These are phyloP conservation scores for Planiliza haematocheilus DNA, from an alignment of 2,113 vertebrate species.

Conservation along the genomic window DNA sequence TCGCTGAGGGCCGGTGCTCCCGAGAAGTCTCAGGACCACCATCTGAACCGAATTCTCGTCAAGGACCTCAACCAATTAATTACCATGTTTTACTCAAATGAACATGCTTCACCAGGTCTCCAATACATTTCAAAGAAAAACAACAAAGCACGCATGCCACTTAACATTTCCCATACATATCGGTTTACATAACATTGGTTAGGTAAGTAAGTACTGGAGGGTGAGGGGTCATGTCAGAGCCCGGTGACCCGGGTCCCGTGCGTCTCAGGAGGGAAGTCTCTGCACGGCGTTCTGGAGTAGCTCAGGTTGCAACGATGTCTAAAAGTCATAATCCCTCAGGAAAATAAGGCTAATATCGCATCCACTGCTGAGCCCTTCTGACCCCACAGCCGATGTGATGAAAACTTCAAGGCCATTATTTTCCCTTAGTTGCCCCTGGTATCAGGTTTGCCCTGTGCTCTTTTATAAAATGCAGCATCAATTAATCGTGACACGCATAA, in stretches of 20 bases:
- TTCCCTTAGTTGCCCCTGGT: slow-evolving; percentile 16
- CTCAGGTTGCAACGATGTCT: slow-evolving; percentile 69
- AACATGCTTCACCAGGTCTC: slow-evolving; percentile 38
- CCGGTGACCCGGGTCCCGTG: slow-evolving; percentile 55
- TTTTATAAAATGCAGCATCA: neutral
- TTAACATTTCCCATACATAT: slow-evolving; percentile 79
- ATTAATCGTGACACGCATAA: slow-evolving; percentile 7
- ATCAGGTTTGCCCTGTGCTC: slow-evolving; percentile 5
- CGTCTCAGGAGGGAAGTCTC: slow-evolving; percentile 55
- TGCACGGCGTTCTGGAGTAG: slow-evolving; percentile 35
- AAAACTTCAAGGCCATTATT: slow-evolving; percentile 44
- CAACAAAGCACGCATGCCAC: slow-evolving; percentile 36
- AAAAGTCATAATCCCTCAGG: slow-evolving; percentile 72
- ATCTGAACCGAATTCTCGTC: slow-evolving; percentile 50
- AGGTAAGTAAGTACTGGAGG: slow-evolving; percentile 47
- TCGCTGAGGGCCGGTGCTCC: slow-evolving; percentile 16
- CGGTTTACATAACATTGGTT: slow-evolving; percentile 62
- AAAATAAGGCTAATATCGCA: slow-evolving; percentile 57
- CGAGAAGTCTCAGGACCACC: slow-evolving; percentile 24
- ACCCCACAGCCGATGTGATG: slow-evolving; percentile 41
- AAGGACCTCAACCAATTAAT: slow-evolving; percentile 54
- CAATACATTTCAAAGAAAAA: slow-evolving; percentile 43
- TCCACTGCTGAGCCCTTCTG: slow-evolving; percentile 47
- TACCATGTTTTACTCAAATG: slow-evolving; percentile 58
- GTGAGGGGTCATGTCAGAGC: slow-evolving; percentile 69